Evolutionary conservation across 1,140 invertebrate genomes (phyloP), one percentile per base, ranked within the genome.

Genomic region (Pachypsylla venusta): DNA sequence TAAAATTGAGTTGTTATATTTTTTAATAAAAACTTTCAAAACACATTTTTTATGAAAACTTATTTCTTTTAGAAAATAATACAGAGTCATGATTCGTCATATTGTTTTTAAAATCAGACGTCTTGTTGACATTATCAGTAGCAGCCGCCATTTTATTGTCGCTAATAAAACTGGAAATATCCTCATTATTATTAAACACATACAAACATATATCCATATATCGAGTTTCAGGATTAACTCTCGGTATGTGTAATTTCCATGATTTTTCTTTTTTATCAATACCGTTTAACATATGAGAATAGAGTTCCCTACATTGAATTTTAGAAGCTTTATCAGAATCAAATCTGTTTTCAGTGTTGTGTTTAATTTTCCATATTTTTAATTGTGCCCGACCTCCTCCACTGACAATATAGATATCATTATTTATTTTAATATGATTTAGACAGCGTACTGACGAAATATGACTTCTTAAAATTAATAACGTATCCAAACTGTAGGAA

Each of bases 321-420:
- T 20, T 24, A 58, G 10, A 12, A 53, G 25, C 2, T 28, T 42
- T 20, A 1, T n/a, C 26, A 30, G 30, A 56, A 28, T 65, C 42
- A 60, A 64, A 54, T 58, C 55, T 56, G n/a, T 59, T 62, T 39
- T 26, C 55, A 22, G 19, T 25, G 48, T 40, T 39, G 16, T 63
- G 57, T 61, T 63, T 55, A 7, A 84, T 60, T 64, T 76, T 72
- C 78, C 80, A 86, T n/a, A 79, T 68, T 67, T 81, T 82, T 25
- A 89, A 70, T 68, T 89, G 84, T 1, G 84, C 83, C 69, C 87
- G 75, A 19, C 85, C 85, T 24, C 87, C 87, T 48, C 75, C 85
- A 58, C 84, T 80, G 65, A 85, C 77, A 14, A 86, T 57, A 65
- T 76, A 65, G 63, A 67, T 66, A 19, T 48, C 42, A 19, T n/a